phyloP scores from a whole-genome alignment of 2,888 invertebrate species.

The Rhagonycha fulva region DNA sequence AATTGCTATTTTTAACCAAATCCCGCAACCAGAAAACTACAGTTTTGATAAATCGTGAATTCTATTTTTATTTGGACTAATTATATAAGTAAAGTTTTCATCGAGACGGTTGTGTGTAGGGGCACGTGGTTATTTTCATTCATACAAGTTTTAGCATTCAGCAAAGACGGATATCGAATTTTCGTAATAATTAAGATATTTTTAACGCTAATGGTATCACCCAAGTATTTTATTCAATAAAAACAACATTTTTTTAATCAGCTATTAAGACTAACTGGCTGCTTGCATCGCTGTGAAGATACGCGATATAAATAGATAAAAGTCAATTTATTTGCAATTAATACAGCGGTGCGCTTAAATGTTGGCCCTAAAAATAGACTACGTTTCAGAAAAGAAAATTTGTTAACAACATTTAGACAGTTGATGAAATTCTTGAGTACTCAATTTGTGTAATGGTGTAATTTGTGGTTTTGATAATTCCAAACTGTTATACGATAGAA shows the following conservation, averaged over 20 bases:
- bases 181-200: constrained; percentile 4
- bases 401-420: neutral
- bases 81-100: constrained; percentile 6
- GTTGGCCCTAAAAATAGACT: neutral
- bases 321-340: neutral
- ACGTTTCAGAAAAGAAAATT: neutral
- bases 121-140: constrained; percentile 24
- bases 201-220: neutral
- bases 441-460: too few species aligned
- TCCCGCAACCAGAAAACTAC: neutral
- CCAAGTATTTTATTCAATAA: neutral
- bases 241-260: neutral
- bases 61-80: constrained; percentile 2
- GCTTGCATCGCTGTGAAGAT: neutral
- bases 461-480: too few species aligned
- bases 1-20: neutral
- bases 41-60: neutral
- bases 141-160: constrained; percentile 6
- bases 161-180: constrained; percentile 6
- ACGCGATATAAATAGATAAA: neutral
- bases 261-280: neutral
- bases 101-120: constrained; percentile 4
- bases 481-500: too few species aligned
- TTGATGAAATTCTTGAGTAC: too few species aligned
- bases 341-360: neutral